A percentile compares a stretch with the other conserved stretches of the same genome.
Evolutionary conservation across 1,140 invertebrate genomes (phyloP).

Genomic region (Eciton burchellii): DNA sequence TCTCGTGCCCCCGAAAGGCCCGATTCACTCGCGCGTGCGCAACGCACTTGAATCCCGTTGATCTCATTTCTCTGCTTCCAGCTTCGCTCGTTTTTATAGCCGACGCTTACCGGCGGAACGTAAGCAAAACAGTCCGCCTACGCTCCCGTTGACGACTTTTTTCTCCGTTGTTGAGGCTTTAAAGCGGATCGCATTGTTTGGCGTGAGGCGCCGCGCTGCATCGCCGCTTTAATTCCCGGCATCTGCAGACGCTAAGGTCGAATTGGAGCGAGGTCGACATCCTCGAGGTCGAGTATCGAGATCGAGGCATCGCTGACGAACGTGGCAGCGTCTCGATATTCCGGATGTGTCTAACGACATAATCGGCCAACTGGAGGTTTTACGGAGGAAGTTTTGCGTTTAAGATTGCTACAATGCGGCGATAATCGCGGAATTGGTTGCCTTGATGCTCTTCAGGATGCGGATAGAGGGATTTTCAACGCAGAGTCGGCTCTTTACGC

Average conservation of each 20-base stretch:
- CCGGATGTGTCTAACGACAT: no score
- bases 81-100: slow-evolving; percentile 61
- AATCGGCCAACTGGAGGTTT: no score
- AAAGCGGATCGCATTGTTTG: slow-evolving; percentile 66
- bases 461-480: no score
- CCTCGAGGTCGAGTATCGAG: no score
- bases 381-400: no score
- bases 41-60: slow-evolving; percentile 60
- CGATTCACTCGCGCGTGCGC: not conserved
- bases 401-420: no score
- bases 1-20: slow-evolving; percentile 64
- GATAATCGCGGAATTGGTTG: no score
- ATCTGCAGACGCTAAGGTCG: not conserved
- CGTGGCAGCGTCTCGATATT: no score
- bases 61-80: slow-evolving; percentile 64
- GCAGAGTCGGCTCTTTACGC: no score
- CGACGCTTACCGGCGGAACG: slow-evolving; percentile 38
- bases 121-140: slow-evolving; percentile 66
- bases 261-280: no score
- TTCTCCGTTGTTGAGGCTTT: slow-evolving; percentile 39
- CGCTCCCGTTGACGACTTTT: slow-evolving; percentile 22
- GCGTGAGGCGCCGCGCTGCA: not conserved
- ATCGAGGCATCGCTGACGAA: no score
- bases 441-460: no score
- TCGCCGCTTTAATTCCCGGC: not conserved